Base-by-base conservation (phyloP, 2,888 invertebrate species). In the Syrista parreyssii region DNA sequence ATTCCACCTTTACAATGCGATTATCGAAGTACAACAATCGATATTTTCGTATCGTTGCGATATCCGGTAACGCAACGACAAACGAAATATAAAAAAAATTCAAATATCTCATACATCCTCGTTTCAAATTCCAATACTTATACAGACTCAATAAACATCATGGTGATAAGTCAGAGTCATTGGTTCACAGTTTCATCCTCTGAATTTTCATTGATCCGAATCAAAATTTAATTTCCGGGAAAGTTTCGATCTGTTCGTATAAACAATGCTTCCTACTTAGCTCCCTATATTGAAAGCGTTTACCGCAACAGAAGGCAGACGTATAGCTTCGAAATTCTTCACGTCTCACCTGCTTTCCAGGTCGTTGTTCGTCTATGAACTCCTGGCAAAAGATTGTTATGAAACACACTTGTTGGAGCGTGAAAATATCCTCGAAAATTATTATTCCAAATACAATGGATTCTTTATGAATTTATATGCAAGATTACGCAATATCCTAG, bases 311-410 rank as follows among this genome's bases (percentile, higher is more conserved):
- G 40, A 40, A 69, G 69, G 69, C 30, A n/a, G 30, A 30, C 4
- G 31, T 71, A 71, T 23, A 71, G 71, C 79, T 81, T 82, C 79
- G 79, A 77, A 78, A 82, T 84, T 86, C 81, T 88, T 86, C 81
- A 86, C 85, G 84, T 84, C 76, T 80, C 82, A 84, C 80, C 86
- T 86, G 75, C 71, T 88, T 88, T 88, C 82, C 84, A 88, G 88
- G 86, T 79, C 87, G 82, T 40, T 75, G 79, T 82, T 83, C 82
- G 84, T 86, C 83, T 82, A 74, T 77, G 79, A 80, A 82, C 83
- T 84, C 86, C 83, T 84, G 84, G 81, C 82, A 82, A 82, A 80
- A 77, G 79, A 55, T 55, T 71, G 77, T 88, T 88, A 86, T 82
- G 87, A 89, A 87, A 89, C 83, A 77, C 75, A 80, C 75, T 82